These are phyloP conservation scores for Cephalopterus ornatus DNA, from an alignment of 2,113 vertebrate species.

Conservation along the genomic window DNA sequence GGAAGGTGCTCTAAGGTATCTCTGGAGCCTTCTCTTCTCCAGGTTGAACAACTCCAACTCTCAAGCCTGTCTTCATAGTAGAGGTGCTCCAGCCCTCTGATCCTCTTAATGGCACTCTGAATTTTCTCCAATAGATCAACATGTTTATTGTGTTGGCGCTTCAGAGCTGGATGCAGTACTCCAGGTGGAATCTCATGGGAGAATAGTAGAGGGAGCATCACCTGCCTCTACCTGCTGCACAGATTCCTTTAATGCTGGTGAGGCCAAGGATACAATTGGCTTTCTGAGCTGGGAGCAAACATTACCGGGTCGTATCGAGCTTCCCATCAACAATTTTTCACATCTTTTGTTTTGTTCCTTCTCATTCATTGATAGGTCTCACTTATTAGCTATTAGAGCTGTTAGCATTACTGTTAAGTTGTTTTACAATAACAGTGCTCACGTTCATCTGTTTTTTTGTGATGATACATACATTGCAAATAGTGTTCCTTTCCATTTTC, in stretches of 20 bases:
- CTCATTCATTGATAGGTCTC: not conserved
- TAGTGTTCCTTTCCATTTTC: not conserved
- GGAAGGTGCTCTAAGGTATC: not conserved
- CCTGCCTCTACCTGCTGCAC: not conserved
- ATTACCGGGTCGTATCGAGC: not conserved
- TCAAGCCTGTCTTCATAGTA: not conserved
- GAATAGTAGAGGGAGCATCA: not conserved
- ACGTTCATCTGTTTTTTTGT: not conserved
- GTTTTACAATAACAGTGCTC: not conserved
- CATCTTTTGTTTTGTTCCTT: not conserved
- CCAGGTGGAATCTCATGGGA: not conserved
- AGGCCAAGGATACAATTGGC: not conserved
- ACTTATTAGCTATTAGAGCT: not conserved
- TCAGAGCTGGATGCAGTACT: not conserved
- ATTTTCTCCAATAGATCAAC: accelerated
- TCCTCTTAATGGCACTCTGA: not conserved
- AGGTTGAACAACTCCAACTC: not conserved
- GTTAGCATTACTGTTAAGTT: not conserved
- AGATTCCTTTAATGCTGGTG: not conserved
- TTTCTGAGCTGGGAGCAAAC: not conserved
- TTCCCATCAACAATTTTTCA: not conserved
- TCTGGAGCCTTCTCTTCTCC: not conserved
- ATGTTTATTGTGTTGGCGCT: not conserved
- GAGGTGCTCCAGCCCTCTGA: not conserved
- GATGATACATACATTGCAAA: not conserved